These are phyloP conservation scores for Sprattus sprattus DNA, from an alignment of 2,113 vertebrate species.

Conservation along the genomic window DNA sequence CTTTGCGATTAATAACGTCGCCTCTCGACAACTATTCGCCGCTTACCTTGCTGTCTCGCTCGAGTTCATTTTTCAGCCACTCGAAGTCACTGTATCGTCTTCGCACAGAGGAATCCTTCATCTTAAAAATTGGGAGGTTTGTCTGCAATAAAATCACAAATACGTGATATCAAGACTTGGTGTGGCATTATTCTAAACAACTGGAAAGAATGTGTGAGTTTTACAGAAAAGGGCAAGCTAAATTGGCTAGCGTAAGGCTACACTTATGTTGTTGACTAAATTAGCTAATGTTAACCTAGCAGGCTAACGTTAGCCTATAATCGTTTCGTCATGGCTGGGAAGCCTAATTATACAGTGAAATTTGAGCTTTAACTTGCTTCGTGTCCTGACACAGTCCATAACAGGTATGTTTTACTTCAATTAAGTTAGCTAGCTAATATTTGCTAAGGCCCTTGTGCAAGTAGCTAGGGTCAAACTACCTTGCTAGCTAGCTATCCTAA, in stretches of 20 bases:
- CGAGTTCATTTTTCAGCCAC: conserved; percentile 98
- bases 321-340: neutral
- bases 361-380: neutral
- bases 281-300: neutral
- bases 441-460: neutral
- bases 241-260: too few species aligned
- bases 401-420: neutral
- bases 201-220: neutral
- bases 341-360: neutral
- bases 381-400: neutral
- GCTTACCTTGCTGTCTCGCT: conserved; percentile 97
- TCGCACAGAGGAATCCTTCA: conserved; percentile 93
- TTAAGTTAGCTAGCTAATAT: neutral
- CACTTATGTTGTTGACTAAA: neutral
- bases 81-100: conserved; percentile 98
- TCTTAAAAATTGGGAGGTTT: conserved; percentile 97
- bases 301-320: neutral
- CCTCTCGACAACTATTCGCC: neutral
- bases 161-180: neutral
- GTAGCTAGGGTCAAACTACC: neutral
- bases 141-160: conserved; percentile 72
- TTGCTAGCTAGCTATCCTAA: neutral
- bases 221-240: neutral
- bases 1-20: neutral
- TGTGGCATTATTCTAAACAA: neutral